Conservation (phyloP, 2,888 invertebrate species). For the Hedychridium roseum region DNA sequence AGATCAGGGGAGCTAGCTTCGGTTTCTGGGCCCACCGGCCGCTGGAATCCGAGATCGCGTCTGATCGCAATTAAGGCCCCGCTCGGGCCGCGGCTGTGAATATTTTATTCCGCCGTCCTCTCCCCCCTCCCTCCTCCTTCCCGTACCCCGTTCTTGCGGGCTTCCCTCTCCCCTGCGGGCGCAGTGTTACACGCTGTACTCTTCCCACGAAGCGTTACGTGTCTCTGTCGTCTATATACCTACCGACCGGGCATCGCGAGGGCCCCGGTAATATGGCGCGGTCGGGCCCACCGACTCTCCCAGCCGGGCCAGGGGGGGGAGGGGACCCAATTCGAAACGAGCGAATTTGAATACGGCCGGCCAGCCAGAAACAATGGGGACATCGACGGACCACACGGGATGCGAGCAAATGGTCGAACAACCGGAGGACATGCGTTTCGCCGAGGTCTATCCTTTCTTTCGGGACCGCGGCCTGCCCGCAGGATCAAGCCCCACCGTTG, state of each 20-base stretch:
- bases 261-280: conserved; percentile 4
- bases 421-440: conserved; percentile 63
- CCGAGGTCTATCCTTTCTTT: conserved; percentile 42
- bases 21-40: conserved; percentile 58
- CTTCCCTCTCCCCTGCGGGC: not conserved
- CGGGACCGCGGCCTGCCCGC: conserved; percentile 8
- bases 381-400: conserved; percentile 64
- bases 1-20: conserved; percentile 35
- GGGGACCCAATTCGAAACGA: conserved; percentile 57
- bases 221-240: too few species aligned
- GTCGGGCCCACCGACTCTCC: conserved; percentile 1
- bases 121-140: conserved; percentile 21
- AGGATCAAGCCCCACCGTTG: too few species aligned
- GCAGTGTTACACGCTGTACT: too few species aligned
- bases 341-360: conserved; percentile 61
- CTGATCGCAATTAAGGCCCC: conserved; percentile 63
- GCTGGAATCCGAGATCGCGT: conserved; percentile 64
- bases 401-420: conserved; percentile 64
- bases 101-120: conserved; percentile 57
- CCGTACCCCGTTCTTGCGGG: not conserved
- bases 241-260: not conserved
- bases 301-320: conserved; percentile 12
- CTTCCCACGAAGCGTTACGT: too few species aligned
- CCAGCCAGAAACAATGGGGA: conserved; percentile 59
- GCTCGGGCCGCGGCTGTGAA: conserved; percentile 59